A percentile compares a stretch with the other conserved stretches of the same genome.
These are phyloP conservation scores for Saccostrea glomerata DNA, from an alignment of 1,140 invertebrate genomes.

Conservation along the genomic window DNA sequence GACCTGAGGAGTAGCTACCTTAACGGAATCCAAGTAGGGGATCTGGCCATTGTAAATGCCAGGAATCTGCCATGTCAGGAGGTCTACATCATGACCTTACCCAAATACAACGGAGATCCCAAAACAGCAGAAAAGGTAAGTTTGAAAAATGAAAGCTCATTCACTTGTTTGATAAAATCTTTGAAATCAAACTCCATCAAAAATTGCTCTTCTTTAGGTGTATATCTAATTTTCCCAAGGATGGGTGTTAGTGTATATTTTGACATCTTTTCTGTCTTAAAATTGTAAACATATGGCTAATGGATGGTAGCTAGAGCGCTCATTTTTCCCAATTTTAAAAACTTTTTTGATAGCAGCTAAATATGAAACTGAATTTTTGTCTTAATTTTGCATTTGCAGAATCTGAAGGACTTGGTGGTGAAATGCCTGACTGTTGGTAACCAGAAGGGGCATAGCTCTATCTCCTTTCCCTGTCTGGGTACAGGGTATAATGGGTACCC, in stretches of 20 bases:
- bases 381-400: slow-evolving; percentile 22
- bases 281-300: neutral
- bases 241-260: too few relatives aligned
- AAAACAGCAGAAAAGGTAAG: slow-evolving; percentile 43
- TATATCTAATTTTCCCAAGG: too few relatives aligned
- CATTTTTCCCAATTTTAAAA: too few relatives aligned
- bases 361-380: too few relatives aligned
- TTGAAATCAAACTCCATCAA: too few relatives aligned
- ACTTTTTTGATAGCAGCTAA: too few relatives aligned
- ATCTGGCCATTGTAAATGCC: slow-evolving; percentile 1
- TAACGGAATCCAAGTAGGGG: slow-evolving; percentile 27
- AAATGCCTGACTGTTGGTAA: slow-evolving; percentile 34
- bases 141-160: neutral
- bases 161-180: too few relatives aligned
- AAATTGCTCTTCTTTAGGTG: too few relatives aligned
- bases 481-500: slow-evolving; percentile 42
- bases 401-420: slow-evolving; percentile 27
- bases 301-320: neutral
- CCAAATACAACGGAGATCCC: neutral
- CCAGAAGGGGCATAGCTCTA: slow-evolving; percentile 29
- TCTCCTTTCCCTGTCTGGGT: slow-evolving; percentile 40
- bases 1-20: slow-evolving; percentile 38
- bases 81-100: slow-evolving; percentile 42
- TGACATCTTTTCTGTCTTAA: too few relatives aligned
- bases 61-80: slow-evolving; percentile 29